phyloP scores from a whole-genome alignment of 2,888 invertebrate species.

The Drosophila antonietae region DNA sequence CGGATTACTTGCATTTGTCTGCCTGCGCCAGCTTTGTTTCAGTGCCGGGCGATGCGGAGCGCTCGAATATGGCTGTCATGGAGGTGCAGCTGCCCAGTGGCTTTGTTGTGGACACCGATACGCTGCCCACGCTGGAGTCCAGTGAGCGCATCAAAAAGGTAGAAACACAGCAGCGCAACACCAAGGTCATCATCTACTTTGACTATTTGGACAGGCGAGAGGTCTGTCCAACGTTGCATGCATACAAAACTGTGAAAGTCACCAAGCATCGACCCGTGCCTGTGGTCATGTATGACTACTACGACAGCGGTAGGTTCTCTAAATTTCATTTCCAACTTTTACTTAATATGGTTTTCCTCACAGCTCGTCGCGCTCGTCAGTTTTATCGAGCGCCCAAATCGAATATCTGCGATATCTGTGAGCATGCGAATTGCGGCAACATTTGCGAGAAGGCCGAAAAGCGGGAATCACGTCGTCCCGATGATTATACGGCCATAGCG shows the following conservation, averaged over 20 bases:
- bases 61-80: slow-evolving; percentile 93
- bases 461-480: slow-evolving; percentile 71
- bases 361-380: slow-evolving; percentile 92
- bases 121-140: slow-evolving; percentile 88
- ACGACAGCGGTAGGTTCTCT: slow-evolving; percentile 92
- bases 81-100: slow-evolving; percentile 96
- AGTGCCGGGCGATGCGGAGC: slow-evolving; percentile 84
- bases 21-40: slow-evolving; percentile 88
- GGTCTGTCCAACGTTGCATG: slow-evolving; percentile 94
- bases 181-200: slow-evolving; percentile 90
- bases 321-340: accelerated
- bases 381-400: slow-evolving; percentile 91
- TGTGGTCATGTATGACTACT: slow-evolving; percentile 95
- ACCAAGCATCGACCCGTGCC: slow-evolving; percentile 94
- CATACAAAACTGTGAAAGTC: slow-evolving; percentile 93
- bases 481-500: slow-evolving; percentile 56
- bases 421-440: slow-evolving; percentile 85
- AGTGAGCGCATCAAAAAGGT: slow-evolving; percentile 87
- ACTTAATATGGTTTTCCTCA: background rate
- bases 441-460: slow-evolving; percentile 83
- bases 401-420: slow-evolving; percentile 87
- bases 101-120: slow-evolving; percentile 93
- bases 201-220: slow-evolving; percentile 89
- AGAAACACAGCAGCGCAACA: slow-evolving; percentile 88
- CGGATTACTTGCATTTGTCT: slow-evolving; percentile 92